Percentiles rank a stretch among this genome's conserved stretches.
Evolutionary conservation across 2,888 invertebrate species (phyloP).

Genomic region (Brachyptera risi): DNA sequence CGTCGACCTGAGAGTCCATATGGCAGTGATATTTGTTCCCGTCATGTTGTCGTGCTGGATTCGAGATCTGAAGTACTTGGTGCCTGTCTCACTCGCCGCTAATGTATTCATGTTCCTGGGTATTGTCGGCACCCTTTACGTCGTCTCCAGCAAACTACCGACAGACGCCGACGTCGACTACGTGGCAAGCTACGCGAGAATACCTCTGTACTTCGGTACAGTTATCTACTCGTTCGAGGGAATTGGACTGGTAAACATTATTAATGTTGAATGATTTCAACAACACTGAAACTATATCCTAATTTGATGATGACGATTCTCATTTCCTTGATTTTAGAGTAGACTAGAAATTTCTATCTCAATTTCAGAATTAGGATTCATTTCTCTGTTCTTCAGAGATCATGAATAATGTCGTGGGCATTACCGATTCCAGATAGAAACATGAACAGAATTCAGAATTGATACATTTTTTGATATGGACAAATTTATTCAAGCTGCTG

Average conservation of each 20-base stretch:
- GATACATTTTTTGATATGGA: no score
- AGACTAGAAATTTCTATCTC: no score
- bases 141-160: conserved; percentile 69
- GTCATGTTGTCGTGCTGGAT: neutral
- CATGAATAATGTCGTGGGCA: no score
- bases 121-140: conserved; percentile 70
- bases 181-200: conserved; percentile 51
- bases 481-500: no score
- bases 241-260: conserved; percentile 70
- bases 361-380: no score
- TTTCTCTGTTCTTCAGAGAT: no score
- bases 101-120: conserved; percentile 73
- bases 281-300: no score
- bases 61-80: neutral
- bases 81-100: conserved; percentile 51
- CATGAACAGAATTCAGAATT: no score
- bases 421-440: no score
- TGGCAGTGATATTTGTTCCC: neutral
- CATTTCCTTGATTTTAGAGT: no score
- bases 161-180: conserved; percentile 44
- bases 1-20: neutral
- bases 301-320: no score
- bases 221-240: conserved; percentile 97
- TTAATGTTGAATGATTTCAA: no score
- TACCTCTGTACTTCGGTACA: conserved; percentile 92